A percentile compares a stretch with the other conserved stretches of the same genome.
phyloP scores from a whole-genome alignment of 2,113 vertebrate species.

The Odontophorus gujanensis region DNA sequence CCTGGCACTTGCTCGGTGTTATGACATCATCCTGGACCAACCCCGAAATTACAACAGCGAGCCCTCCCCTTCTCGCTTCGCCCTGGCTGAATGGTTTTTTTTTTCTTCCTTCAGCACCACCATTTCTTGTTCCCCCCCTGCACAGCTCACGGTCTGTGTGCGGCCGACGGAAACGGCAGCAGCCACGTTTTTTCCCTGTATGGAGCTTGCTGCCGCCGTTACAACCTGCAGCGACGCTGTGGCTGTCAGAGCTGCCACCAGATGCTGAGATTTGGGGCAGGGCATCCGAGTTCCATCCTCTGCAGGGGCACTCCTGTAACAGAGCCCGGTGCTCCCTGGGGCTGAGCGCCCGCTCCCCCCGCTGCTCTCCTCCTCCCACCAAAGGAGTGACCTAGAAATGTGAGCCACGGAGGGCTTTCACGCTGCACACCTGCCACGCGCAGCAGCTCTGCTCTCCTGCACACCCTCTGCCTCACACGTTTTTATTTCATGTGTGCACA shows the following conservation, averaged over 20 bases:
- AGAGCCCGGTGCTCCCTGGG: neutral
- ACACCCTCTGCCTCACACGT: neutral
- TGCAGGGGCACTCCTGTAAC: neutral
- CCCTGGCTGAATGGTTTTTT: conserved; percentile 54
- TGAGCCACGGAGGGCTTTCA: neutral
- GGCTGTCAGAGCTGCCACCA: neutral
- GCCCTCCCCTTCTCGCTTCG: conserved; percentile 71
- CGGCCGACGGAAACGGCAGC: neutral
- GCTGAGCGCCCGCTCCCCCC: neutral
- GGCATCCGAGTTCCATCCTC: neutral
- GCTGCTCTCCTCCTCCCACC: neutral
- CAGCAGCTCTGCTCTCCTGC: neutral
- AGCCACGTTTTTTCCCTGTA: neutral
- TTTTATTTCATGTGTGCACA: neutral
- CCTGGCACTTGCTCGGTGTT: conserved; percentile 78
- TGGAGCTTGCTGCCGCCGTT: conserved; percentile 29
- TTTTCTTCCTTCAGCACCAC: conserved; percentile 44
- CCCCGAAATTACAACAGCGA: conserved; percentile 77
- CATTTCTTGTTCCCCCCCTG: conserved; percentile 47
- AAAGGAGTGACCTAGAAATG: conserved; percentile 61
- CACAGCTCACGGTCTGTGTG: neutral
- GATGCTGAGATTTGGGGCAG: neutral
- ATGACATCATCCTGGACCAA: conserved; percentile 84
- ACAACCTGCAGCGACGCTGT: conserved; percentile 36
- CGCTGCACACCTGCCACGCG: neutral